Conservation (phyloP, 2,888 invertebrate genomes). For the Neoaliturus tenellus region DNA sequence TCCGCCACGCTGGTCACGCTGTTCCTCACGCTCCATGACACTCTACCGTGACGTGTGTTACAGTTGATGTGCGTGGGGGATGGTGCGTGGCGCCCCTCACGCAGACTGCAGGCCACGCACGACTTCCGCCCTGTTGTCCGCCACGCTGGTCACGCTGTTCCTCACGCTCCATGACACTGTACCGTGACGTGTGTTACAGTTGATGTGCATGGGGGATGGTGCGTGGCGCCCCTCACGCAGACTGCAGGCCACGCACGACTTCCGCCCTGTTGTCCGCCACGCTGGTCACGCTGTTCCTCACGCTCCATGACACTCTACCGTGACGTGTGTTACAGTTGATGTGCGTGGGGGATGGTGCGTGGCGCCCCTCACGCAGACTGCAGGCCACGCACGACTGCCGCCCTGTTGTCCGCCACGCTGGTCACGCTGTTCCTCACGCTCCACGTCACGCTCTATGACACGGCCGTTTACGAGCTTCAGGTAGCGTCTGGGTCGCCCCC, state of each 20-base stretch:
- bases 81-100: conserved; percentile 41
- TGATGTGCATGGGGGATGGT: conserved; percentile 52
- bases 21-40: too few species aligned
- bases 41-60: conserved; percentile 47
- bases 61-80: conserved; percentile 47
- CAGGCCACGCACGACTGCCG: conserved; percentile 58
- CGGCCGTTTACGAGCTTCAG: conserved; percentile 61
- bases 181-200: conserved; percentile 43
- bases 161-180: too few species aligned
- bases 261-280: conserved; percentile 54
- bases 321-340: conserved; percentile 50
- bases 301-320: conserved; percentile 58
- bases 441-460: conserved; percentile 62
- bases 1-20: too few species aligned
- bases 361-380: conserved; percentile 46
- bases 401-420: conserved; percentile 54
- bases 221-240: conserved; percentile 19
- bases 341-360: conserved; percentile 54
- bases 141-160: too few species aligned
- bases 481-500: conserved; percentile 53
- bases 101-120: conserved; percentile 56
- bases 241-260: conserved; percentile 55
- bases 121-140: too few species aligned
- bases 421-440: conserved; percentile 63
- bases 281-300: conserved; percentile 59